Conservation (phyloP, 2,113 vertebrate species). For the Xenopus tropicalis region DNA sequence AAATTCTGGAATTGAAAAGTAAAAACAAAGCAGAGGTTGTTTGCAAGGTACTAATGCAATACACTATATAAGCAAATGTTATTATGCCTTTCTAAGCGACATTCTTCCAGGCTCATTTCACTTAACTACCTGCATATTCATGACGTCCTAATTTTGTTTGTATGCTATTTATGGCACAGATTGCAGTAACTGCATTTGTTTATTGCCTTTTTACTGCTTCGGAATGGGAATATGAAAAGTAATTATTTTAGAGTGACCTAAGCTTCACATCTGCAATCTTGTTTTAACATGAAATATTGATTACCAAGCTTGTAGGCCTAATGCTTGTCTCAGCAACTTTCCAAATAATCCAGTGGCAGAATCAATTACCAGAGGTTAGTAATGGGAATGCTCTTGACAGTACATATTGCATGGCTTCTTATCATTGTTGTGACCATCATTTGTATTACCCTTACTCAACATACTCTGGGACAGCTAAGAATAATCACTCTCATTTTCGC, state of each 20-base stretch:
- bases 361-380: constrained; percentile 41
- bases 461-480: constrained; percentile 14
- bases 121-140: background rate
- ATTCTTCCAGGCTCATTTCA: background rate
- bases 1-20: too few relatives aligned
- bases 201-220: background rate
- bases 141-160: background rate
- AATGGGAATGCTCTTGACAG: constrained; percentile 28
- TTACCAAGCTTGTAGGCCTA: constrained; percentile 5
- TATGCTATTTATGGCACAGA: background rate
- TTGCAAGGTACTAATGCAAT: too few relatives aligned
- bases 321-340: constrained; percentile 41
- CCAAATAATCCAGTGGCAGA: constrained; percentile 36
- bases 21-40: too few relatives aligned
- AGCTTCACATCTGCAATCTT: constrained; percentile 15
- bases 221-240: background rate
- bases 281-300: constrained; percentile 38
- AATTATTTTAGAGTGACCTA: constrained; percentile 14
- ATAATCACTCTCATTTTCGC: constrained; percentile 4
- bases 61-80: background rate
- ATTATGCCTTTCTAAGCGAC: background rate
- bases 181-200: background rate
- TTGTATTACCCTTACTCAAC: constrained; percentile 31
- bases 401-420: constrained; percentile 4
- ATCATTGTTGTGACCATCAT: constrained; percentile 28